Percentiles rank a stretch among this genome's conserved stretches.
Conservation (phyloP, 2,113 vertebrate genomes). For the Hippopotamus amphibius region DNA sequence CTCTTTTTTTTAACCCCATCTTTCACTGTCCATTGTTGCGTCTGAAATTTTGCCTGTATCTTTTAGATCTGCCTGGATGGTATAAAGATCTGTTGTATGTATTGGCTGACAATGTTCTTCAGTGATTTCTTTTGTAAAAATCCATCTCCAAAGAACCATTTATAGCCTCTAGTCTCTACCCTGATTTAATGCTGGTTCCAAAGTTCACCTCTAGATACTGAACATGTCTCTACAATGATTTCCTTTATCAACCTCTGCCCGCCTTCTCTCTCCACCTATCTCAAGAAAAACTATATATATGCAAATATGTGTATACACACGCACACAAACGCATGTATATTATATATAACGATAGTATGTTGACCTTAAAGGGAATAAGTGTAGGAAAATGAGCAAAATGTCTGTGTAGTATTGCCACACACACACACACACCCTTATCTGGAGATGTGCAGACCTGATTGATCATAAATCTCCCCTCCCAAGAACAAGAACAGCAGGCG, state of each 20-base stretch:
- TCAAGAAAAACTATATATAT: constrained; percentile 16
- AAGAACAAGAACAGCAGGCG: neutral
- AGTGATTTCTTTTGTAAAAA: constrained; percentile 42
- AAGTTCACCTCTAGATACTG: constrained; percentile 77
- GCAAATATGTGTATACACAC: neutral
- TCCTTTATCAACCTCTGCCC: constrained; percentile 59
- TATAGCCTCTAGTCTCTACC: neutral
- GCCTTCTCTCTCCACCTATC: neutral
- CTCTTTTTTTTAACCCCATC: no score
- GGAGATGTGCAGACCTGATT: neutral
- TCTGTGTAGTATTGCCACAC: neutral
- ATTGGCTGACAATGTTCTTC: neutral
- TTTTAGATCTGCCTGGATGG: constrained; percentile 4
- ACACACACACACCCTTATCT: neutral
- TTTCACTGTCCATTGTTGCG: constrained; percentile 34
- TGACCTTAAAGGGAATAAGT: constrained; percentile 27
- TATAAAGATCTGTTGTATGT: neutral
- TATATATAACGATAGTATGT: neutral
- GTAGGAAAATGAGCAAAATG: constrained; percentile 38
- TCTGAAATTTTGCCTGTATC: constrained; percentile 49
- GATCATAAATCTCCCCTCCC: neutral
- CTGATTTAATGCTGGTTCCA: constrained; percentile 71
- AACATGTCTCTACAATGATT: constrained; percentile 58
- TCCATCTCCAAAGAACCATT: neutral
- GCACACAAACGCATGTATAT: neutral